A percentile compares a stretch with the other conserved stretches of the same genome.
Conservation (phyloP, 2,888 invertebrate species). For the Limnephilus rhombicus region DNA sequence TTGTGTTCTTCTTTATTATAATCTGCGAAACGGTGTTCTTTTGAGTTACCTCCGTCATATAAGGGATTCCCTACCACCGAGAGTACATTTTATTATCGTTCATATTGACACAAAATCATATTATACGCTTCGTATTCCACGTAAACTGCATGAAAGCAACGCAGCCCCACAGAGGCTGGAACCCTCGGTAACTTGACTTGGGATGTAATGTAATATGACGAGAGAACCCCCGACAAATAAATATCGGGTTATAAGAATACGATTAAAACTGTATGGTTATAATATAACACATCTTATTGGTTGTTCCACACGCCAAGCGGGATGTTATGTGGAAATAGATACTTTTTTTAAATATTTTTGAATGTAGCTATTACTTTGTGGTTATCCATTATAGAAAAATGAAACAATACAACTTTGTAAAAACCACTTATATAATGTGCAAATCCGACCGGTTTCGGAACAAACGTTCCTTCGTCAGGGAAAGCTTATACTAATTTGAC, state of each 20-base stretch:
- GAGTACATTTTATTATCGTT: slow-evolving; percentile 64
- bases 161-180: background rate
- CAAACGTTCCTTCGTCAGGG: no score
- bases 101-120: slow-evolving; percentile 66
- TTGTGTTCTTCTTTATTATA: no score
- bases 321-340: no score
- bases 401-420: no score
- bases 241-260: background rate
- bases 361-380: no score
- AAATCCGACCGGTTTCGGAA: no score
- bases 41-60: slow-evolving; percentile 4
- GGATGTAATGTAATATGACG: background rate
- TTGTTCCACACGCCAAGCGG: background rate
- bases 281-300: background rate
- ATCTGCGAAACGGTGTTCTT: background rate
- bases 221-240: background rate
- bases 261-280: background rate
- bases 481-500: no score
- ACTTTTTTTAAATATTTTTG: no score
- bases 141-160: slow-evolving; percentile 54
- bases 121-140: slow-evolving; percentile 64
- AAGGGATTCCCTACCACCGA: slow-evolving; percentile 7
- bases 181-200: background rate
- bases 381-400: no score
- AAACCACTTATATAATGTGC: no score